Evolutionary conservation across 2,888 invertebrate genomes (phyloP), one percentile per base, ranked within the genome.

Genomic region (Nomada ruficornis): DNA sequence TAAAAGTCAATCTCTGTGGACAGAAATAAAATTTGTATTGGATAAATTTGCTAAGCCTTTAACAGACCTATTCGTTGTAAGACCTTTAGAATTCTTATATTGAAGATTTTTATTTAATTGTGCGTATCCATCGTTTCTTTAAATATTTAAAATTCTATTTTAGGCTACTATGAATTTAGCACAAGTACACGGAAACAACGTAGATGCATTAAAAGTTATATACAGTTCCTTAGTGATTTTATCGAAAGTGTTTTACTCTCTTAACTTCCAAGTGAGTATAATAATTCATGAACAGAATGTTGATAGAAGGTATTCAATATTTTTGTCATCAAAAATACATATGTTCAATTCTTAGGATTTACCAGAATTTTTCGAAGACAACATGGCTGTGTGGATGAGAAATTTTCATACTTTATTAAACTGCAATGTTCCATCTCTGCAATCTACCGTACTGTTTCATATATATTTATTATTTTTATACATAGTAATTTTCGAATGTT

Each of bases 281-380:
- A 72, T 20, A 44, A 36, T 18, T 11, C 29, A 13, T 50, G 60
- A 13, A 3, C 10, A 50, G 18, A 23, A 60, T 13, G 18, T 15
- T n/a, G 55, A 36, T 65, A 36, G 13, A 0, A 10, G 47, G 20
- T 36, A 63, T 29, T 23, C 26, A 2, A 47, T 60, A 36, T 29
- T 59, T 26, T 7, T 60, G 15, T 47, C 11, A 63, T 54, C 36
- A 65, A 59, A 50, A 47, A 23, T 42, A 10, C 60, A 59, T 65
- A 54, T 54, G n/a, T 69, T 75, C 36, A 67, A 65, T 80, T 83
- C 85, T 42, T 86, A 96, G 95, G 99, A 99, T 94, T 94, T 99
- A 88, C 99, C 99, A 0, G 99, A 99, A 94, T 99, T 98, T 95
- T 99, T 99, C 93, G 99, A 99, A 94, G 99, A 99, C 93, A 98